Evolutionary conservation across 2,113 vertebrate genomes (phyloP), one percentile per base, ranked within the genome.

Genomic region (Butastur rufipennis): DNA sequence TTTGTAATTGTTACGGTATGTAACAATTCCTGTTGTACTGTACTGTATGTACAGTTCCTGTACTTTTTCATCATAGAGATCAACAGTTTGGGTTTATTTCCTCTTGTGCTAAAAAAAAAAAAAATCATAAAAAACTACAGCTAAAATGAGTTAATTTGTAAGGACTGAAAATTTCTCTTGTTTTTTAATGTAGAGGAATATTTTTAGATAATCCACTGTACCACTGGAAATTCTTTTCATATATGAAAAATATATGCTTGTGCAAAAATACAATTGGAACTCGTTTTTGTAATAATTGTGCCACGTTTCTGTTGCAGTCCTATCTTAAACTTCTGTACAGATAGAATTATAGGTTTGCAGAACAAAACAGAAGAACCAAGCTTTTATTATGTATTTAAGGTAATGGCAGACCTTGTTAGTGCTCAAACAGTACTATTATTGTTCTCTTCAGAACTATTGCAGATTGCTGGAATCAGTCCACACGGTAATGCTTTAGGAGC

Each of bases 391-490:
- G 22, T 45, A 18, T 40, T 68, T 40, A 68, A 93, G 31, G 34
- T 65, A 68, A 13, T 17, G 70, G 14, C 52, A 87, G 59, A 36
- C 27, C 40, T 86, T 59, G 42, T 27, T 48, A 50, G 40, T 90
- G 81, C 68, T 97, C 91, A 86, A 19, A 86, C 66, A 75, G 42
- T 62, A 2, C n/a, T 92, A 3, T 22, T 72, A 2, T 18, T 97
- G 75, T 90, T 92, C 79, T 85, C 81, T 67, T 70, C 97, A 99
- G 99, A 99, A 67, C 98, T 99, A n/a, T 98, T 99, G 97, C 99
- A 99, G 98, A 99, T 99, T 26, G 99, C 99, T 91, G 99, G 99
- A 31, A 99, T 99, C 94, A 99, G 99, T 94, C 99, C 99, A 72
- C 99, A 99, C 7, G 99, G 99, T 56, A 99, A 99, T 53, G 99